phyloP scores from a whole-genome alignment of 1,140 invertebrate species.

The Chymomyza costata region DNA sequence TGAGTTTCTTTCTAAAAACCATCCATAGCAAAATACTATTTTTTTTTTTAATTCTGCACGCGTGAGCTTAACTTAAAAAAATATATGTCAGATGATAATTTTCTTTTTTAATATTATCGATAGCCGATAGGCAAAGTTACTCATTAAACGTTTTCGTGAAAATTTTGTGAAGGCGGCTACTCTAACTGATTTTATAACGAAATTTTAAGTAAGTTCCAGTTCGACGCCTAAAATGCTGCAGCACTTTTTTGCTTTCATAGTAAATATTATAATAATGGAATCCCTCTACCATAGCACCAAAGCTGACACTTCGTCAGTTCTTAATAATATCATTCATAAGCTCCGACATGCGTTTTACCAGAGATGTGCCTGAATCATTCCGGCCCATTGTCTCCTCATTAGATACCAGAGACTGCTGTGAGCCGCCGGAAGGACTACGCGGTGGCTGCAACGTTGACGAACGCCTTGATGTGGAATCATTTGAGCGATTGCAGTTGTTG shows the following conservation, averaged over 20 bases:
- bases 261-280: neutral
- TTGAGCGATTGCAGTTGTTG: slow-evolving; percentile 89
- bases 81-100: no score
- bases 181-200: no score
- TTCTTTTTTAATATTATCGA: no score
- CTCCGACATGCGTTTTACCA: slow-evolving; percentile 76
- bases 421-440: slow-evolving; percentile 81
- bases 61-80: no score
- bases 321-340: slow-evolving; percentile 75
- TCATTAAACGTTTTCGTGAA: no score
- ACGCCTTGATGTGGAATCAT: slow-evolving; percentile 68
- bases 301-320: slow-evolving; percentile 58
- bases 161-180: no score
- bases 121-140: no score
- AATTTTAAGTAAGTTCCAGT: no score
- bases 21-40: slow-evolving; percentile 1
- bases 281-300: slow-evolving; percentile 9
- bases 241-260: neutral
- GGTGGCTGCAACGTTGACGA: slow-evolving; percentile 79
- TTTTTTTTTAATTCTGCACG: neutral
- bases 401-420: slow-evolving; percentile 72
- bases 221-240: slow-evolving; percentile 3
- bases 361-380: slow-evolving; percentile 77
- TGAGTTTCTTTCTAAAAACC: no score
- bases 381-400: slow-evolving; percentile 63